phyloP scores from a whole-genome alignment of 2,797 vertebrate genomes.

The Labroides dimidiatus region DNA sequence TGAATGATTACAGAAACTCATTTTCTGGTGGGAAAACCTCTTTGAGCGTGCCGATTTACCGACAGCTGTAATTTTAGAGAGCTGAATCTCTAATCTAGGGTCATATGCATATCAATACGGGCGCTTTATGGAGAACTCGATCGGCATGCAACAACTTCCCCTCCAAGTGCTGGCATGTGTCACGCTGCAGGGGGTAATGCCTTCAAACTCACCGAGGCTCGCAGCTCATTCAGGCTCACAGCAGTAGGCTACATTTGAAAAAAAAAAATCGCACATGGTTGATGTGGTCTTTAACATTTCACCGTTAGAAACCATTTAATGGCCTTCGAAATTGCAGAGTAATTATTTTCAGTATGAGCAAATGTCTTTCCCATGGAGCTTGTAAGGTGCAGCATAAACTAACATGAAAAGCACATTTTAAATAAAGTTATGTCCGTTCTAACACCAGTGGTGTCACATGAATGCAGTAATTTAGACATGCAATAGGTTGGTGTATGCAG shows the following conservation, averaged over 20 bases:
- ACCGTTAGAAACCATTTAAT: not conserved
- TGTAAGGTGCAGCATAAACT: not conserved
- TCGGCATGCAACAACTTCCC: slow-evolving; percentile 35
- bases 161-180: slow-evolving; percentile 2
- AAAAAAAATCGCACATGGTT: not conserved
- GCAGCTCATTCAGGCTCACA: slow-evolving; percentile 8
- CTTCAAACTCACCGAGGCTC: slow-evolving; percentile 33
- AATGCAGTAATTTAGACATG: no score
- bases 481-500: no score
- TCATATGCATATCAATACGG: slow-evolving; percentile 57
- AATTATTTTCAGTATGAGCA: not conserved
- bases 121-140: slow-evolving; percentile 11
- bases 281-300: not conserved
- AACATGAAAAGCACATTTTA: not conserved
- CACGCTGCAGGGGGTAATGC: slow-evolving; percentile 34
- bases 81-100: not conserved
- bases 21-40: not conserved
- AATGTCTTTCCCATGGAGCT: not conserved
- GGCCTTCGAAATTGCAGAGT: not conserved
- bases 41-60: not conserved
- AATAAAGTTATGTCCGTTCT: no score
- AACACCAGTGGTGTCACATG: no score
- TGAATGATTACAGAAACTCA: slow-evolving; percentile 9
- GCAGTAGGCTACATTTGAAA: not conserved
- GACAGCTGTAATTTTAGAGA: slow-evolving; percentile 45